Percentiles rank a stretch among this genome's conserved stretches.
Evolutionary conservation across 2,797 vertebrate species (phyloP).

Genomic region (Aldrovandia affinis): DNA sequence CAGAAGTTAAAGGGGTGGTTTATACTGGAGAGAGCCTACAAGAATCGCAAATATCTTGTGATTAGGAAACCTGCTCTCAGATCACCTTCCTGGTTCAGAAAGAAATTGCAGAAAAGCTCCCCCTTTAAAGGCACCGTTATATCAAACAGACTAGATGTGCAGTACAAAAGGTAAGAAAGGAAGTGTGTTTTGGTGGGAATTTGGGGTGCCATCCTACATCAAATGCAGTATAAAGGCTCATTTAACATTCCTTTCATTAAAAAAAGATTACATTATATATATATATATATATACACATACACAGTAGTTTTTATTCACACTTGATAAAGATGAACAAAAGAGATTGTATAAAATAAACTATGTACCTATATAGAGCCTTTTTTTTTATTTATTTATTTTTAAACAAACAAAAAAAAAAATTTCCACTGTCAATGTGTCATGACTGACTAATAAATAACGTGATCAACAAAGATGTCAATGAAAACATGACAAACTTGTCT

Average conservation of each 20-base stretch:
- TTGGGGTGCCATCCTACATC: neutral
- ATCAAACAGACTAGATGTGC: constrained; percentile 16
- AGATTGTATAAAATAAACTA: too few relatives aligned
- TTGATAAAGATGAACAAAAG: too few relatives aligned
- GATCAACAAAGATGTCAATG: too few relatives aligned
- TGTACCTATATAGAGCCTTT: too few relatives aligned
- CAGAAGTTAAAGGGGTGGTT: constrained; percentile 24
- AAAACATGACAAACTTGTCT: neutral
- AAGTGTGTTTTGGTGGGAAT: neutral
- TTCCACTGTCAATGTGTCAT: too few relatives aligned
- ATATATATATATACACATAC: neutral
- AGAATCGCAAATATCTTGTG: constrained; percentile 66
- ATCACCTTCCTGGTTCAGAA: constrained; percentile 71
- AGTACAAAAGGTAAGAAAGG: constrained; percentile 18
- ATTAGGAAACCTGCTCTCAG: constrained; percentile 73
- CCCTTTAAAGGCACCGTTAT: constrained; percentile 47
- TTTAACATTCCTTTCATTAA: constrained; percentile 73
- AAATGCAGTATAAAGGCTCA: constrained; percentile 56
- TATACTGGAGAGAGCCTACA: constrained; percentile 60
- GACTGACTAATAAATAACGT: too few relatives aligned
- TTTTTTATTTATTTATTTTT: too few relatives aligned
- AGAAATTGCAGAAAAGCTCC: constrained; percentile 64
- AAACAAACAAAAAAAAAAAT: too few relatives aligned
- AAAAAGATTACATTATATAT: constrained; percentile 50
- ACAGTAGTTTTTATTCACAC: too few relatives aligned